Base-by-base conservation (phyloP, 2,888 invertebrate species). In the Platypus cylindrus region DNA sequence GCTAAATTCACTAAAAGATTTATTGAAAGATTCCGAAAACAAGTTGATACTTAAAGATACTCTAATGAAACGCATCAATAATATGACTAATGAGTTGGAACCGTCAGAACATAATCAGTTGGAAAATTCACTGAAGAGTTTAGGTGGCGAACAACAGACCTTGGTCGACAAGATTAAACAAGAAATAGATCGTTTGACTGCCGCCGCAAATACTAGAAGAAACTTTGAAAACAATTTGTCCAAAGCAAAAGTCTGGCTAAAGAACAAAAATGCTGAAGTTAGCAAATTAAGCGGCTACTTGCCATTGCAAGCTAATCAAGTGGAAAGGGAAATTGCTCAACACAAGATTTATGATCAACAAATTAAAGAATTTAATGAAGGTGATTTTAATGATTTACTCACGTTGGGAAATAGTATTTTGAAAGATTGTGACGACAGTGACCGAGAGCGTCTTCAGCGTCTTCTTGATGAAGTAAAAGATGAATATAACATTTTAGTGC, bases 71-170 rank as follows among this genome's bases (percentile, higher is more conserved):
- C 77, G 87, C 38, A 75, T 89, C 9, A 74, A 75, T 40, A 83
- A 84, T 45, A 80, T 91, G 64, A 78, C 82, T 51, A 75, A 81
- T 38, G 90, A 90, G 57, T 60, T 93, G 22, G 90, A 91, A 57
- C 76, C 81, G 4, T 73, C 76, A 0, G 93, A 93, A 59, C 78
- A 85, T 47, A 76, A 78, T 46, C 76, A 81, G 54, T 60, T 91
- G 30, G 83, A 86, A 54, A 68, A 73, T 1, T 73, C 79, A 20
- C 60, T 90, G 24, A 73, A 74, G 43, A 73, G 76, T 50, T 61
- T 91, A 1, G 73, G 78, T 14, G 66, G 70, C 0, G 83, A 87
- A 51, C 86, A 87, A 50, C 76, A 75, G 38, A 75, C 80, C 50
- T 60, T 91, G 2, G 71, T 75, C 1, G 69, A 73, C 0, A 70